phyloP scores from a whole-genome alignment of 2,888 invertebrate species.

The Diaperis boleti region DNA sequence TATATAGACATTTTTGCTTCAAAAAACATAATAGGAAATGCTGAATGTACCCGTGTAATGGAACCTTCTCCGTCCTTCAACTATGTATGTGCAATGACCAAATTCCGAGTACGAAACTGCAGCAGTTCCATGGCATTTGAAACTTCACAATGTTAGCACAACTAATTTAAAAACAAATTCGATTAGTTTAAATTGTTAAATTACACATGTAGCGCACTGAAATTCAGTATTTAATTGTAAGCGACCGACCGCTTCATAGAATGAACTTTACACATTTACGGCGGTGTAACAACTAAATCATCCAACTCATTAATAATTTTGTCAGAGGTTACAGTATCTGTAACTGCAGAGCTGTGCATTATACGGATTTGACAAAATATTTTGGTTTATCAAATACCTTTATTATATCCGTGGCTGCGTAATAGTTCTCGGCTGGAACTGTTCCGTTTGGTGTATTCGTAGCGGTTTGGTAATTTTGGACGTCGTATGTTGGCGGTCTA shows the following conservation, averaged over 20 bases:
- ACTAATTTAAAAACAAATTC: conserved; percentile 37
- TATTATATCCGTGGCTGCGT: conserved; percentile 84
- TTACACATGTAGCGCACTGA: conserved; percentile 11
- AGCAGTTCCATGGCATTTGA: conserved; percentile 10
- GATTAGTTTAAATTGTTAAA: conserved; percentile 25
- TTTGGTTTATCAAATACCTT: conserved; percentile 66
- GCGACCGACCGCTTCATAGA: not conserved
- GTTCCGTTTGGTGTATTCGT: conserved; percentile 60
- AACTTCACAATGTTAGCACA: conserved; percentile 10
- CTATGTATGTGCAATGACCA: not conserved
- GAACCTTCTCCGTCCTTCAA: not conserved
- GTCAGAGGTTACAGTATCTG: conserved; percentile 28
- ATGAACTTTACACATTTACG: conserved; percentile 10
- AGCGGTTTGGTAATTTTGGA: conserved; percentile 63
- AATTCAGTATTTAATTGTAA: conserved; percentile 7
- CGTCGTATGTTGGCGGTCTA: conserved; percentile 66
- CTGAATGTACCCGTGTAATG: not conserved
- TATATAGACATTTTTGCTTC: too few relatives aligned
- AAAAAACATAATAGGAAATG: too few relatives aligned
- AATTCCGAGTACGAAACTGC: conserved; percentile 22
- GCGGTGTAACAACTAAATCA: conserved; percentile 12
- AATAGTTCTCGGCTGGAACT: conserved; percentile 73
- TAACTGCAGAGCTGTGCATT: not conserved
- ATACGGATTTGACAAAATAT: conserved; percentile 10
- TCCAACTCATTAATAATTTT: conserved; percentile 23